These are phyloP conservation scores for Malurus leucopterus DNA, from an alignment of 2,797 vertebrate genomes.

Conservation along the genomic window DNA sequence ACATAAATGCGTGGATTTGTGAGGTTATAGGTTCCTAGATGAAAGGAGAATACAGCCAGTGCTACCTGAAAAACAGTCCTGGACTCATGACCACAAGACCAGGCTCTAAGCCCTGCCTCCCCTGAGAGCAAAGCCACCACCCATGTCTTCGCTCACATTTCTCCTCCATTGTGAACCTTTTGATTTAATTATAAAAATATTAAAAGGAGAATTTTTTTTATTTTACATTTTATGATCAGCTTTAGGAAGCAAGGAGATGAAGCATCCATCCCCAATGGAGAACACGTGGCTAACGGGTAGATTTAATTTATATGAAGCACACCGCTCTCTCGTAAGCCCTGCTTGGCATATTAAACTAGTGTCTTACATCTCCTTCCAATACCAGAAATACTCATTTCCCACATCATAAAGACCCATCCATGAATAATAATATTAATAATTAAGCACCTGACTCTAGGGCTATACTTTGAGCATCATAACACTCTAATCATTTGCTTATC, in stretches of 20 bases:
- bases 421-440: conserved; percentile 70
- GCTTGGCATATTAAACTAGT: conserved; percentile 53
- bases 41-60: background rate
- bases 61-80: background rate
- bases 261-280: conserved; percentile 27
- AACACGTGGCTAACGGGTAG: conserved; percentile 40
- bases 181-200: conserved; percentile 13
- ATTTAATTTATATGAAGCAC: conserved; percentile 57
- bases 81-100: background rate
- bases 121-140: background rate
- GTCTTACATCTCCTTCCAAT: conserved; percentile 49
- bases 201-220: background rate
- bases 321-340: background rate
- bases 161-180: background rate
- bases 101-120: background rate
- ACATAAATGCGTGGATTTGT: fast-evolving
- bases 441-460: conserved; percentile 49
- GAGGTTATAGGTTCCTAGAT: background rate
- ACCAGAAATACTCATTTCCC: conserved; percentile 57
- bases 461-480: conserved; percentile 63
- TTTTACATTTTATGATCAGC: background rate
- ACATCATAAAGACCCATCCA: conserved; percentile 59
- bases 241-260: conserved; percentile 11
- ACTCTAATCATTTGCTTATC: conserved; percentile 61
- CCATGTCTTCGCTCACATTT: background rate